Conservation (phyloP, 2,888 invertebrate species). For the Cacoxenus indagator region DNA sequence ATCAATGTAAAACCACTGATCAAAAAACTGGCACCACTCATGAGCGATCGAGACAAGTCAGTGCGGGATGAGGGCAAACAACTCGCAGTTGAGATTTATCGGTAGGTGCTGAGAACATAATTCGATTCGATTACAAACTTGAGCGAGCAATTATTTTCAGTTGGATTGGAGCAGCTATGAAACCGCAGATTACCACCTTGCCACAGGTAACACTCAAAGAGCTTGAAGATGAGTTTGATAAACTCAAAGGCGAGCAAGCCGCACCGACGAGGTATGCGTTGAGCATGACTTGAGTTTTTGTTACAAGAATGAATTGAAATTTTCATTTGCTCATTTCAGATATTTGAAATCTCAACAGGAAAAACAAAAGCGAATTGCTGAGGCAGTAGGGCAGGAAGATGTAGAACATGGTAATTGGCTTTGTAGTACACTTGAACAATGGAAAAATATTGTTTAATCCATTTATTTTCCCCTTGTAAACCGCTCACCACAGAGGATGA, state of each 20-base stretch:
- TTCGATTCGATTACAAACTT: not conserved
- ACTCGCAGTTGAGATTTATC: slow-evolving; percentile 92
- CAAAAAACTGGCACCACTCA: slow-evolving; percentile 85
- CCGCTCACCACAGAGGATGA: slow-evolving; percentile 72
- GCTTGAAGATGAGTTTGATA: slow-evolving; percentile 88
- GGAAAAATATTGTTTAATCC: not conserved
- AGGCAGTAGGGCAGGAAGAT: slow-evolving; percentile 72
- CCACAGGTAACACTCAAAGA: slow-evolving; percentile 93
- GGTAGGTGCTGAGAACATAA: slow-evolving; percentile 70
- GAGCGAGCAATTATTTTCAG: slow-evolving; percentile 68
- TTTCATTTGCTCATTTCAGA: slow-evolving; percentile 38
- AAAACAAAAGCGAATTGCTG: slow-evolving; percentile 67
- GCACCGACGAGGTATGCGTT: slow-evolving; percentile 62
- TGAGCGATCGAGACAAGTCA: slow-evolving; percentile 92
- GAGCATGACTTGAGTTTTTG: not conserved
- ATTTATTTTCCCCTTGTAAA: too few relatives aligned
- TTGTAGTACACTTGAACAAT: not conserved
- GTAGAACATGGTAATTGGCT: slow-evolving; percentile 59
- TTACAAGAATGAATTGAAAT: not conserved
- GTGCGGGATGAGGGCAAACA: slow-evolving; percentile 94
- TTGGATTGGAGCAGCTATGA: slow-evolving; percentile 88
- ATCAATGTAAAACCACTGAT: slow-evolving; percentile 89
- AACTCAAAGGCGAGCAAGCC: slow-evolving; percentile 72
- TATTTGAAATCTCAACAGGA: slow-evolving; percentile 71
- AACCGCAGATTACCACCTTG: slow-evolving; percentile 85